Base-by-base conservation (phyloP, 1,140 invertebrate species). In the Helicoverpa zea region DNA sequence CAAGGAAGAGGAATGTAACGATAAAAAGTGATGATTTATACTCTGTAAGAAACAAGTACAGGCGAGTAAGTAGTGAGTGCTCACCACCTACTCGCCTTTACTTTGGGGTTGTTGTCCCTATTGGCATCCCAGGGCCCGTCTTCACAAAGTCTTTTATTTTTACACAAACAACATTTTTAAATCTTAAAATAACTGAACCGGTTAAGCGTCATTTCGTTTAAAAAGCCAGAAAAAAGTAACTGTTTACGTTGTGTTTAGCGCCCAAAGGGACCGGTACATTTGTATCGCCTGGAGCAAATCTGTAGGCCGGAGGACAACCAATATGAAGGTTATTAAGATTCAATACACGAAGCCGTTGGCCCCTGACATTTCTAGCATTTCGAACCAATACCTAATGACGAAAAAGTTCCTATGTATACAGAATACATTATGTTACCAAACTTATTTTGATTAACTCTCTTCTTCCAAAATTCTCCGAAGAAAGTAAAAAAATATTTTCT, bases 181-280 rank as follows among this genome's bases (percentile, higher is more conserved):
- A 0, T 18, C 7, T 23, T 54, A 72, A 72, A 72, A 72, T 72
- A 72, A 54, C 68, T 14, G 49, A 72, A 54, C 68, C 68, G 68
- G 68, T 72, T 54, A 49, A 11, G 14, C 29, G 12, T 35, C 63
- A 64, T 16, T 10, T 47, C 29, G 5, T 12, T 61, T 59, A 56
- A 16, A 61, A 30, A 61, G 3, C 2, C 11, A 43, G 30, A 64
- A 47, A 64, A 64, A 64, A 29, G 5, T 47, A 16, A 47, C 2
- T 10, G 14, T 64, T 64, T 43, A 43, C 23, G 9, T 30, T n/a
- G 4, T 64, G 35, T 43, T 43, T 64, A 1, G 16, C 29, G 16
- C 3, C 18, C 58, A 12, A 9, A 23, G 16, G 16, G 16, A 59
- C 58, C 23, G 7, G 58, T 29, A n/a, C 2, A 14, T n/a, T 54